Base-by-base conservation (phyloP, 2,113 vertebrate genomes). In the Ascaphus truei region DNA sequence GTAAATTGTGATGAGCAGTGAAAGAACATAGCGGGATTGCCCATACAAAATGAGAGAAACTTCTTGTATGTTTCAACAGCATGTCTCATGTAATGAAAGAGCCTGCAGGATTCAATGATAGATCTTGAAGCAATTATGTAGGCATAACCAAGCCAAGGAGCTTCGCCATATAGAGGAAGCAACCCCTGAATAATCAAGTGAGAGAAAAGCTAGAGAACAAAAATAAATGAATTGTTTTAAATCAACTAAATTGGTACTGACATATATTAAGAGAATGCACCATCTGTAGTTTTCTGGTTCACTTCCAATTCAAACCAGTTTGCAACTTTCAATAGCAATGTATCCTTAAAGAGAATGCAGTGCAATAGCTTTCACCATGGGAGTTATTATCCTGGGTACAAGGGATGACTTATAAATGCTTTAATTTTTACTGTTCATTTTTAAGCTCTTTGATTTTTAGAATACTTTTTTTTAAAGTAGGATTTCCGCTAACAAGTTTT, bases 211-310 rank as follows among this genome's bases (percentile, higher is more conserved):
- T 36, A 18, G 27, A 30, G 30, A 47, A n/a, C n/a, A n/a, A n/a
- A 20, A 48, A 68, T 37, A 57, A 68, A 58, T 47, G 36, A 47
- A 34, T 68, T 68, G 53, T 68, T 48, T 68, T 36, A 68, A 48
- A 37, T 68, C 65, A 68, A 36, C 15, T 48, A 34, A 59, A 69
- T 60, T 5, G 22, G 31, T 41, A 50, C 10, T 71, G 67, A 71
- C 67, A 61, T 25, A 61, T 41, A 71, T 61, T 57, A 41, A 37
- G 43, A 58, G 48, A 43, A 69, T 50, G 25, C 31, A 30, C 57
- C 7, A 71, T 71, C n/a, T 33, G 23, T 61, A 30, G 45, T 25
- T 71, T 61, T 52, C 56, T 61, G 67, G 43, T 71, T 71, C 67
- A 61, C 47, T 16, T 61, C 67, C 56, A 61, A 51, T 29, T 61